Evolutionary conservation across 1,140 invertebrate genomes (phyloP), one percentile per base, ranked within the genome.

Genomic region (Drosophila paulistorum): DNA sequence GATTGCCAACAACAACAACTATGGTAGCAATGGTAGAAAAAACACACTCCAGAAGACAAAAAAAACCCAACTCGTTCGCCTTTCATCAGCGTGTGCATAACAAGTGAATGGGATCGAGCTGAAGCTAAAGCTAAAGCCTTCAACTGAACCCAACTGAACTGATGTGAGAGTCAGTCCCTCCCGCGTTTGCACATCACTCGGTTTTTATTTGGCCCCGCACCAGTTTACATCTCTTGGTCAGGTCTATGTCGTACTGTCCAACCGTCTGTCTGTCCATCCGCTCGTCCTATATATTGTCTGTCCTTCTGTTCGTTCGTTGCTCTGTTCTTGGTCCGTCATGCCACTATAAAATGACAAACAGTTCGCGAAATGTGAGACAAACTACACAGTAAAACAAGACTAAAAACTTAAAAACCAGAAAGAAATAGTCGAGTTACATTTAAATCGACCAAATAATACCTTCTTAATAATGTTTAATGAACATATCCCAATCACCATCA

Each of bases 31-130:
- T 37, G 35, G 35, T 37, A 48, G 55, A 41, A 62, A 39, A 41
- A 13, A 62, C 23, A 62, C 23, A 39, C 55, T 13, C 30, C 23
- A 30, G 3, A 30, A 30, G 30, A 30, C 6, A 65, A 68, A 70
- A 76, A 68, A 68, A 71, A 58, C 57, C 39, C 14, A 66, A 68
- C 72, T 73, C 73, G 73, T 75, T 51, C 39, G 73, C 58, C 80
- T 89, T 83, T 83, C 84, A 87, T 86, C 83, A 87, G 83, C 66
- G 80, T 75, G 73, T 87, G 84, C 84, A 87, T 87, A 83, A 87
- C 83, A 84, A 87, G 83, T 76, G 78, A 70, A 72, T 61, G 42
- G 63, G 65, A 62, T 71, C 62, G 71, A 81, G 72, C 72, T 67
- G 62, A 74, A 81, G 75, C 70, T 72, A 69, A 71, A n/a, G 26